These are phyloP conservation scores for Artemia sp. DNA, from an alignment of 2,888 invertebrate genomes.

Conservation along the genomic window DNA sequence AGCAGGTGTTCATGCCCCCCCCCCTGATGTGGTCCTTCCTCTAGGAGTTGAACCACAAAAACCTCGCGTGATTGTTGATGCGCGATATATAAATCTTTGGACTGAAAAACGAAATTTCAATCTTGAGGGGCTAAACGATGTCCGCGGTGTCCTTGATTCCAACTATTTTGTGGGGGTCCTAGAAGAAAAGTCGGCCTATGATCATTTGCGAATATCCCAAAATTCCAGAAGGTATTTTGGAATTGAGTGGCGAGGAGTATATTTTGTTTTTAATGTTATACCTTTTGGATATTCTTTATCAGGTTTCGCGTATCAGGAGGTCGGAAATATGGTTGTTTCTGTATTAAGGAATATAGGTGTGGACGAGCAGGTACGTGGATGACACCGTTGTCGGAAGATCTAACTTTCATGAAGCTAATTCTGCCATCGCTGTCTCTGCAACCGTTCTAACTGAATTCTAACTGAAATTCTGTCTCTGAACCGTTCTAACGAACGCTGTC, in stretches of 20 bases:
- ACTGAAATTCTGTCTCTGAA: no score
- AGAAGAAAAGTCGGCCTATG: neutral
- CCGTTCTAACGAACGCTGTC: no score
- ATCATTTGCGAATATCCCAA: neutral
- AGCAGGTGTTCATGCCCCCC: neutral
- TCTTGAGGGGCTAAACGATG: neutral
- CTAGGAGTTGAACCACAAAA: neutral
- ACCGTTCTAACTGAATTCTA: neutral
- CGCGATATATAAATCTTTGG: neutral
- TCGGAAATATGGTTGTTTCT: neutral
- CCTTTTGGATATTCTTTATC: neutral
- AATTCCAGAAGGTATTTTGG: neutral
- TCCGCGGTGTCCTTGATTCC: neutral
- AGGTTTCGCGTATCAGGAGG: neutral
- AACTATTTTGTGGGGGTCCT: neutral
- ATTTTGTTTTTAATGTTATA: conserved; percentile 6
- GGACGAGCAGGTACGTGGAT: neutral
- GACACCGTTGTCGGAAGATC: neutral
- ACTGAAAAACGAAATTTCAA: neutral
- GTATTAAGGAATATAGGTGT: neutral
- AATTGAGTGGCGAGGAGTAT: neutral
- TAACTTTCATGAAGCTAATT: neutral
- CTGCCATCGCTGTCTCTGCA: neutral
- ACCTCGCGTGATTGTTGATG: neutral
- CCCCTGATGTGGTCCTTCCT: neutral